Base-by-base conservation (phyloP, 2,888 invertebrate species). In the Serrognathus titanus region DNA sequence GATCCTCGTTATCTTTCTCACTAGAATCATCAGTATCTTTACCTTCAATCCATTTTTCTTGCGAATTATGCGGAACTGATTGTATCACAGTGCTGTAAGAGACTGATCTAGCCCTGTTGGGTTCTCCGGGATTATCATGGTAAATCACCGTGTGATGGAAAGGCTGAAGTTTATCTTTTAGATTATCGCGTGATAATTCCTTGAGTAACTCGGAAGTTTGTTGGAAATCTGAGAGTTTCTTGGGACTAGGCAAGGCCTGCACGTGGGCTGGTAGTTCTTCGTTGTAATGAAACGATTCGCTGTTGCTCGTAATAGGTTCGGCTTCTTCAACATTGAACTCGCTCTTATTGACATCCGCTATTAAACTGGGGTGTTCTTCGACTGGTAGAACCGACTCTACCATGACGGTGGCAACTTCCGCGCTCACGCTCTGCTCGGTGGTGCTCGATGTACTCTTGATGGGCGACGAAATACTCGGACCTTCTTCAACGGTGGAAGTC, bases 271-370 rank as follows among this genome's bases (percentile, higher is more conserved):
- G 69, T 63, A 70, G 69, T 24, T 64, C 64, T 46, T 64, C 57
- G 6, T 47, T 63, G 51, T 60, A 64, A 20, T 66, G 59, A 2
- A 50, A 24, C 41, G 64, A 53, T 35, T 55, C 61, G 50, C 61
- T 50, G 11, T 75, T 74, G 24, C 75, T 78, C 40, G 82, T 83
- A 52, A 81, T 78, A 3, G 83, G 83, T 50, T 80, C 80, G 2
- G 76, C 76, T 70, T 84, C 84, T 66, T 85, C 84, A 3, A 84
- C 81, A 51, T 79, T 80, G 60, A 84, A 81, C 57, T 83, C 83
- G 66, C 81, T 83, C 66, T 82, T 81, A 63, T 82, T 84, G 1
- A 81, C 81, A 55, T 82, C 81, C 37, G 83, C 80, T 36, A 79
- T 74, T 51, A 81, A 74, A 58, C 78, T 80, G n/a, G 75, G 79